Evolutionary conservation across 2,113 vertebrate genomes (phyloP), one percentile per base, ranked within the genome.

Genomic region (Elephas maximus): DNA sequence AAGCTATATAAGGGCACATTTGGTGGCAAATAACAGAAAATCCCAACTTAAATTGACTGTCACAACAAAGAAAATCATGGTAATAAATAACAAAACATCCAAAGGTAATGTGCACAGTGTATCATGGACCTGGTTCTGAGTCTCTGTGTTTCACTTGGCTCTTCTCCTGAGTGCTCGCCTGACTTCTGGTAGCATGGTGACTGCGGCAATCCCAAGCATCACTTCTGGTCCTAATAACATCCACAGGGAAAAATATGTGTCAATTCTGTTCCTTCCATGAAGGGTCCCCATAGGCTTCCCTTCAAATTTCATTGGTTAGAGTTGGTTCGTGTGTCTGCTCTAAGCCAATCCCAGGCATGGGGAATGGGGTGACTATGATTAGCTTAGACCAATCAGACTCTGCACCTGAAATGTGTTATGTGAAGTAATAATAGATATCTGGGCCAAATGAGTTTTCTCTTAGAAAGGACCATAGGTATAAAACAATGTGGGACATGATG

Each of bases 291-390:
- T 10, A 76, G 37, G 0, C 21, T 69, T 65, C 4, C 21, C 5
- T 89, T 93, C 44, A 77, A 87, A 86, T 53, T 7, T 45, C 18
- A 67, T 9, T 63, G 28, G 33, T 14, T 12, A 60, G 76, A 48
- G 4, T 85, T 28, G 21, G 18, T 15, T 53, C 8, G 4, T 33
- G 30, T 4, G 6, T 12, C 9, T 0, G 37, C 51, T 21, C 11
- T 45, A 67, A 62, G 12, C 7, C 62, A 41, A 4, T 26, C 8
- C 24, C 1, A 51, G 57, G 14, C 8, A 30, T 76, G 23, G 10
- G 2, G n/a, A 60, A 23, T 8, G 21, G 2, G 17, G 10, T 44
- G 11, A 0, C 6, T 8, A 9, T 4, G 1, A 63, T 3, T 33
- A 15, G 14, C 8, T 3, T 11, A 67, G n/a, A 41, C 17, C 15